Evolutionary conservation across 2,888 invertebrate genomes (phyloP).

Genomic region (Blastobasis lacticolella): DNA sequence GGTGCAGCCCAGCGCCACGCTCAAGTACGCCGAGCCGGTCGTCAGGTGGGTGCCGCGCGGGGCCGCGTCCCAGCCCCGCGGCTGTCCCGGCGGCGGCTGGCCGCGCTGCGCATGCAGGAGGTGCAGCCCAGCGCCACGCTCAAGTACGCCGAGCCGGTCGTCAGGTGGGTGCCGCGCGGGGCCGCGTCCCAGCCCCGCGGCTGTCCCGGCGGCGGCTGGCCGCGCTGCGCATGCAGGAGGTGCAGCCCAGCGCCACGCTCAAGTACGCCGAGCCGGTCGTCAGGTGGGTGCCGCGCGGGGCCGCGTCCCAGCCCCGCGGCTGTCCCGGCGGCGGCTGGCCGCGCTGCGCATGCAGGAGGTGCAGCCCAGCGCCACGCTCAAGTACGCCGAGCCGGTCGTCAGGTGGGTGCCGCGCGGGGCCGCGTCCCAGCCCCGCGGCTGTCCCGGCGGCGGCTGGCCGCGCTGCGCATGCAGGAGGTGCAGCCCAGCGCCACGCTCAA

Average conservation of each 20-base stretch:
- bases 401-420: slow-evolving; percentile 68
- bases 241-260: slow-evolving; percentile 82
- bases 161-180: slow-evolving; percentile 7
- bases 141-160: slow-evolving; percentile 12
- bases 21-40: neutral
- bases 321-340: slow-evolving; percentile 83
- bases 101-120: no score
- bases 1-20: no score
- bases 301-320: no score
- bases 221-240: slow-evolving; percentile 84
- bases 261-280: slow-evolving; percentile 83
- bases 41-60: neutral
- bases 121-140: no score
- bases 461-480: slow-evolving; percentile 85
- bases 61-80: no score
- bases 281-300: slow-evolving; percentile 65
- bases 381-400: slow-evolving; percentile 81
- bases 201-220: slow-evolving; percentile 84
- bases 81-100: slow-evolving; percentile 83
- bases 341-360: slow-evolving; percentile 86
- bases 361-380: slow-evolving; percentile 82
- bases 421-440: no score
- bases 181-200: no score
- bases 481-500: slow-evolving; percentile 84
- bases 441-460: slow-evolving; percentile 83